Conservation (phyloP, 1,140 invertebrate genomes). For the Lucilia cuprina region DNA sequence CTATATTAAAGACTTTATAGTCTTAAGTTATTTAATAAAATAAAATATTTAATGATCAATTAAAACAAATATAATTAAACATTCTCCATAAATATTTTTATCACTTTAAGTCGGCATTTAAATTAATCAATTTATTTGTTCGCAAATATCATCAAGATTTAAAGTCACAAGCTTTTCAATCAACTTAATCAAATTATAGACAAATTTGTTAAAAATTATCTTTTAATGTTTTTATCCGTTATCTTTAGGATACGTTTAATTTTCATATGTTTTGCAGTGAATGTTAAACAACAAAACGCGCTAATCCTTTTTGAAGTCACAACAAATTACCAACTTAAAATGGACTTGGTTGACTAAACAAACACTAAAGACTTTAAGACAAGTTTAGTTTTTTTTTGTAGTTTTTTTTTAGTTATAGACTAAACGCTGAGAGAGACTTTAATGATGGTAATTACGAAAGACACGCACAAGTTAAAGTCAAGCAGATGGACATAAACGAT, state of each 20-base stretch:
- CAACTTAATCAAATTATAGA: background rate
- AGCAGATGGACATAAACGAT: background rate
- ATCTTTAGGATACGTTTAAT: background rate
- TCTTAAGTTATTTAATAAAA: too few species aligned
- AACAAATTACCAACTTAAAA: background rate
- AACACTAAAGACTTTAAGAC: background rate
- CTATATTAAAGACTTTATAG: too few species aligned
- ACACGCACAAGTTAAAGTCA: background rate
- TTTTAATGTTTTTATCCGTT: background rate
- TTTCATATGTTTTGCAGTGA: background rate
- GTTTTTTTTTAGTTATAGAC: too few species aligned
- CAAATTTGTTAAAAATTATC: background rate
- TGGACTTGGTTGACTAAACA: background rate
- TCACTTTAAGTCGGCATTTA: too few species aligned
- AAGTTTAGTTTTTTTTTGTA: background rate
- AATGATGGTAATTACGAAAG: conserved; percentile 11
- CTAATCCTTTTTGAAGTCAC: conserved; percentile 2
- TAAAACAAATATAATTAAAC: too few species aligned
- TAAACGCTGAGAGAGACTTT: background rate
- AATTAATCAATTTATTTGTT: background rate
- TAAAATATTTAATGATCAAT: too few species aligned
- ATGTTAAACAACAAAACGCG: background rate
- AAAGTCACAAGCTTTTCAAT: background rate
- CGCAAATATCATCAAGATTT: background rate
- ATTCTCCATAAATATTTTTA: too few species aligned